Conservation (phyloP, 2,888 invertebrate species). For the Neoscelio sp. region DNA sequence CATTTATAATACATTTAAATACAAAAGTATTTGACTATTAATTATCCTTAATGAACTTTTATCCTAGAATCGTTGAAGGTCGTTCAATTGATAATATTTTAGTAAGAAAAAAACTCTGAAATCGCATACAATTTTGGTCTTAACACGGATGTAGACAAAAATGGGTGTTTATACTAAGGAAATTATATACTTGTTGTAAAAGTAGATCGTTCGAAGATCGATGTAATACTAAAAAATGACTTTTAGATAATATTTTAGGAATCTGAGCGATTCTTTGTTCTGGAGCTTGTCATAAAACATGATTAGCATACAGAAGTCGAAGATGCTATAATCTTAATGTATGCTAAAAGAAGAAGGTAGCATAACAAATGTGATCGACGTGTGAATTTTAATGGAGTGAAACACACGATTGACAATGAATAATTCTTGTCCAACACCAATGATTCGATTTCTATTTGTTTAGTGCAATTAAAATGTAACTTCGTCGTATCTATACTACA, state of each 20-base stretch:
- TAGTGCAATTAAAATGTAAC: not conserved
- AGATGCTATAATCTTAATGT: slow-evolving; percentile 22
- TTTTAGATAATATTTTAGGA: not conserved
- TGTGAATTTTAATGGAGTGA: slow-evolving; percentile 36
- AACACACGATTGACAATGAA: slow-evolving; percentile 27
- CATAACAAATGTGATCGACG: slow-evolving; percentile 35
- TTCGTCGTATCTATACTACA: too few species aligned
- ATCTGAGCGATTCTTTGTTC: not conserved
- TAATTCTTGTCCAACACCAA: slow-evolving; percentile 17
- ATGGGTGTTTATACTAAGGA: too few species aligned
- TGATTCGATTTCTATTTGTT: slow-evolving; percentile 26
- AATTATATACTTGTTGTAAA: too few species aligned
- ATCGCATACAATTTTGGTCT: too few species aligned
- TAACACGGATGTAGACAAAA: too few species aligned
- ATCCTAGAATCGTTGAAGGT: too few species aligned
- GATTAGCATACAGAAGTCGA: slow-evolving; percentile 6
- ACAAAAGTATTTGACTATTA: too few species aligned
- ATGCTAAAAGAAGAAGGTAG: slow-evolving; percentile 28
- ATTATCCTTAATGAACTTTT: too few species aligned
- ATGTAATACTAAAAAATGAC: not conserved
- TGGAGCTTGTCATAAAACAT: not conserved
- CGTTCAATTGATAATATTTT: slow-evolving; percentile 24
- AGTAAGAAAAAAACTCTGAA: too few species aligned
- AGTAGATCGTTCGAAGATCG: too few species aligned
- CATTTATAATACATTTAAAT: too few species aligned